These are phyloP conservation scores for Antidorcas marsupialis DNA, from an alignment of 2,113 vertebrate genomes.

Conservation along the genomic window DNA sequence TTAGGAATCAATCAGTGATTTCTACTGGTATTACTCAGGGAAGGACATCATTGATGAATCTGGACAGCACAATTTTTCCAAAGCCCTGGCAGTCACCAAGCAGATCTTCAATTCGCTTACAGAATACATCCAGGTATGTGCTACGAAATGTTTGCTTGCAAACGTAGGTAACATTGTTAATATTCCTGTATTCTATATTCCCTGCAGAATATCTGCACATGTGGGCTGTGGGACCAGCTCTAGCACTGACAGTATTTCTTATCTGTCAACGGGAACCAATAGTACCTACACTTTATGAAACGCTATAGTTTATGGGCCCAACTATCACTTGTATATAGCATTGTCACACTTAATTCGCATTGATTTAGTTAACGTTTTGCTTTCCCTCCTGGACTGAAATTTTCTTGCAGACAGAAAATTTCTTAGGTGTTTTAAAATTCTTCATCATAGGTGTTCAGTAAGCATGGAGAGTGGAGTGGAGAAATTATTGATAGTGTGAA, in stretches of 20 bases:
- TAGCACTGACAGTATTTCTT: not conserved
- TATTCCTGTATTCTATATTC: not conserved
- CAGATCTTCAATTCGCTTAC: slow-evolving; percentile 99
- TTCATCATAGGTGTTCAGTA: not conserved
- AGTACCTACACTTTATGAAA: not conserved
- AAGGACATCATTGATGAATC: slow-evolving; percentile 96
- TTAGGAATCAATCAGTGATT: slow-evolving; percentile 99
- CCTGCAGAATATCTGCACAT: not conserved
- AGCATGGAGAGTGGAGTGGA: not conserved
- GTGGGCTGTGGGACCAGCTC: not conserved
- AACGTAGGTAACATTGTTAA: not conserved
- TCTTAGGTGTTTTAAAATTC: not conserved
- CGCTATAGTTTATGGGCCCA: not conserved
- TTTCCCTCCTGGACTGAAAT: not conserved
- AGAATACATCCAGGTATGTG: slow-evolving; percentile 96
- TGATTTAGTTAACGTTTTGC: not conserved
- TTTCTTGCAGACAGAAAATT: not conserved
- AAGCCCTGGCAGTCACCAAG: slow-evolving; percentile 95
- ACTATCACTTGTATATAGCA: not conserved
- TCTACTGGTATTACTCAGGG: slow-evolving; percentile 99
- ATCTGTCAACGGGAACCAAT: not conserved
- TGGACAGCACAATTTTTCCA: slow-evolving; percentile 97
- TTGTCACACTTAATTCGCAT: not conserved
- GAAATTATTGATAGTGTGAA: not conserved
- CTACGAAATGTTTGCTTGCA: not conserved